Percentiles rank a stretch among this genome's conserved stretches.
Conservation (phyloP, 2,113 vertebrate genomes). For the Dinomys branickii region DNA sequence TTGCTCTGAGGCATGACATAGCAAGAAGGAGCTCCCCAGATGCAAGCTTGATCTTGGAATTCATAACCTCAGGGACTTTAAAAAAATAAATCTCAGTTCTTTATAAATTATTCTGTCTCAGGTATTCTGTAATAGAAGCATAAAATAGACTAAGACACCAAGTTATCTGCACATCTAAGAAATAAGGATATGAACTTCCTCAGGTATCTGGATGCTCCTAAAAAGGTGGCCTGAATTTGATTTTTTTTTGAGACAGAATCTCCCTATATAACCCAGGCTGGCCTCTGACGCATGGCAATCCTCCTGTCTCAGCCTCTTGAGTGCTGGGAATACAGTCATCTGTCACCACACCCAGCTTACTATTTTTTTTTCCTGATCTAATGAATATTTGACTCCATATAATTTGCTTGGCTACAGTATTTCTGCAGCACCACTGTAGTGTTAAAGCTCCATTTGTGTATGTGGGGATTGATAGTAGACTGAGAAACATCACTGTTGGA, state of each 20-base stretch:
- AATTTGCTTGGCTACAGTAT: background rate
- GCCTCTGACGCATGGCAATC: no score
- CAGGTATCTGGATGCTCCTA: background rate
- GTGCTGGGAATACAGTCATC: no score
- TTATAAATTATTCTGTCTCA: background rate
- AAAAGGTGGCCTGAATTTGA: background rate
- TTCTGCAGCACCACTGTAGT: background rate
- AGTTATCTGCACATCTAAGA: background rate
- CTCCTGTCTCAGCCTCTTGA: no score
- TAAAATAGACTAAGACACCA: background rate
- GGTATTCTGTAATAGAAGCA: background rate
- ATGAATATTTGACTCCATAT: background rate
- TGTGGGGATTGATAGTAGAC: background rate
- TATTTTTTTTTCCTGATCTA: background rate
- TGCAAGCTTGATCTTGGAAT: background rate
- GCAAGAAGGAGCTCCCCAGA: background rate
- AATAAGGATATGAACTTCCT: background rate
- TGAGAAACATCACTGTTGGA: background rate
- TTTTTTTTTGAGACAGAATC: background rate
- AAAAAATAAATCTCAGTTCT: background rate
- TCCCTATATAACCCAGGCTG: background rate
- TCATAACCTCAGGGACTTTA: background rate
- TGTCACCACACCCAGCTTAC: no score
- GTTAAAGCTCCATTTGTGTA: background rate
- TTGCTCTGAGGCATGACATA: background rate